Conservation (phyloP, 2,113 vertebrate genomes). For the Percina caprodes region DNA sequence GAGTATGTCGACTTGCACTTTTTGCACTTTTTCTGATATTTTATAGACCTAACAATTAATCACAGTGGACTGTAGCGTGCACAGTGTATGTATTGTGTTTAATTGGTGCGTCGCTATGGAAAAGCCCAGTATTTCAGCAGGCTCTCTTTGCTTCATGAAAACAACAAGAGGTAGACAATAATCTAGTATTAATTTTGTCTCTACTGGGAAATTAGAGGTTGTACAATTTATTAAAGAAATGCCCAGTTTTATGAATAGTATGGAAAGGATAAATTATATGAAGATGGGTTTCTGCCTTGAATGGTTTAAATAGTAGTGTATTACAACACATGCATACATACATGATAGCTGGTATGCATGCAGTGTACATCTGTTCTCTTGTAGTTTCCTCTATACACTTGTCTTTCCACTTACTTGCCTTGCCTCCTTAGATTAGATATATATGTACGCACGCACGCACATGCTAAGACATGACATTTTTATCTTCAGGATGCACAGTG, state of each 20-base stretch:
- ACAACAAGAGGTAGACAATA: too few species aligned
- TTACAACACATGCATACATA: too few species aligned
- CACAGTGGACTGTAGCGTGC: too few species aligned
- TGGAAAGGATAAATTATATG: not conserved
- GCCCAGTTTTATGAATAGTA: not conserved
- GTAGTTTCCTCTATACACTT: constrained; percentile 42
- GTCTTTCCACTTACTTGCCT: constrained; percentile 31
- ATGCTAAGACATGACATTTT: constrained; percentile 2
- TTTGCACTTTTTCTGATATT: not conserved
- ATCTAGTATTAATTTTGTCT: not conserved
- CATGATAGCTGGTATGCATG: too few species aligned
- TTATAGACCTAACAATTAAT: not conserved
- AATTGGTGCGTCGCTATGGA: not conserved
- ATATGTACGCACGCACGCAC: not conserved
- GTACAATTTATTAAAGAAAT: not conserved
- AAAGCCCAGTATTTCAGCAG: not conserved
- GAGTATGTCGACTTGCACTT: too few species aligned
- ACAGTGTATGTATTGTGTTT: too few species aligned
- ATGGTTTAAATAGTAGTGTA: too few species aligned
- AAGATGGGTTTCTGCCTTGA: not conserved
- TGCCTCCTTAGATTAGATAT: not conserved
- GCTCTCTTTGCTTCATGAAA: too few species aligned
- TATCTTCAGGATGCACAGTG: constrained; percentile 37
- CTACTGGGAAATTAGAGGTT: not conserved
- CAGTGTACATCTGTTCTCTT: constrained; percentile 2